phyloP scores from a whole-genome alignment of 2,888 invertebrate genomes.

The Seira ritae region DNA sequence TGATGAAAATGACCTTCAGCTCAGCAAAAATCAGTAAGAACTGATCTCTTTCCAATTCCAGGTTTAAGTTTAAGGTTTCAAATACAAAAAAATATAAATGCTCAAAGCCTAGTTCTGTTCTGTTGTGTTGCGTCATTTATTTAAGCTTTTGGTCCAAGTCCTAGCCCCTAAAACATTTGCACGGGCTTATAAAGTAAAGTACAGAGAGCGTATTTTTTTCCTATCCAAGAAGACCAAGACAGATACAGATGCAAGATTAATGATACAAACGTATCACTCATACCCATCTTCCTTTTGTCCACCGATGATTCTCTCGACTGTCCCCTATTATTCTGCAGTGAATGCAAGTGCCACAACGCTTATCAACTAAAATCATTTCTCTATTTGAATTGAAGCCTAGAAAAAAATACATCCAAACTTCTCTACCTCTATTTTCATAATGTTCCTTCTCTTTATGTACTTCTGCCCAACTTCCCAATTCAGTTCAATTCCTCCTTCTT shows the following conservation, averaged over 20 bases:
- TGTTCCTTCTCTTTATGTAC: neutral
- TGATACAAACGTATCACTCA: constrained; percentile 59
- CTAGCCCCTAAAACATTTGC: no score
- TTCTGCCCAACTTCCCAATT: constrained; percentile 27
- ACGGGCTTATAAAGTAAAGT: no score
- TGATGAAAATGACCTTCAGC: no score
- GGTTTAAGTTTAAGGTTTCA: no score
- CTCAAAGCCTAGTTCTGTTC: no score
- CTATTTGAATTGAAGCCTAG: constrained; percentile 37
- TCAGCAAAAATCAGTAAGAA: no score
- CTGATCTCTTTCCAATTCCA: no score
- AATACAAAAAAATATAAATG: no score
- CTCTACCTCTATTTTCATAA: constrained; percentile 13
- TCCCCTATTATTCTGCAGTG: constrained; percentile 33
- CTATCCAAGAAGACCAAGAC: no score
- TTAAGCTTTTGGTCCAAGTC: no score
- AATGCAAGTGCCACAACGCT: constrained; percentile 59
- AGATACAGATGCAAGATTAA: constrained; percentile 62
- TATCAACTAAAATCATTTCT: constrained; percentile 55
- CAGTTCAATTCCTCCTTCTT: constrained; percentile 48
- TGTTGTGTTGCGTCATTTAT: no score
- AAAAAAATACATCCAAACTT: constrained; percentile 37
- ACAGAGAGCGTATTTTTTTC: no score
- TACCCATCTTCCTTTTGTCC: constrained; percentile 58
- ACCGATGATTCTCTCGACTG: constrained; percentile 29